A percentile compares a stretch with the other conserved stretches of the same genome.
These are phyloP conservation scores for Bos javanicus DNA, from an alignment of 2,113 vertebrate species.

Conservation along the genomic window DNA sequence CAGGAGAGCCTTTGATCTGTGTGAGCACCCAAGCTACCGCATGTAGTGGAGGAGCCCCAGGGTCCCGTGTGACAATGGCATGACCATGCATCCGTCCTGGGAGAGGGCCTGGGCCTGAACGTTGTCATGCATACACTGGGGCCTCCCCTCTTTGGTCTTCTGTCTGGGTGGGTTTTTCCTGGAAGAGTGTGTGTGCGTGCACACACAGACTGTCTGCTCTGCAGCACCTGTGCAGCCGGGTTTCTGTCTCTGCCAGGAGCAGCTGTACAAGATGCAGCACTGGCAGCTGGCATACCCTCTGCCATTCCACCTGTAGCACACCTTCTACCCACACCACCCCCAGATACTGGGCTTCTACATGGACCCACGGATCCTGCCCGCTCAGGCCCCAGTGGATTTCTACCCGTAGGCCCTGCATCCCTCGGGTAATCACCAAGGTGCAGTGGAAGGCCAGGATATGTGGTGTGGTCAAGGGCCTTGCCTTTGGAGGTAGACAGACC, in stretches of 20 bases:
- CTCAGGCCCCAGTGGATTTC: constrained; percentile 91
- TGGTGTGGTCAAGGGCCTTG: rapidly evolving
- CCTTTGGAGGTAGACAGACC: neutral
- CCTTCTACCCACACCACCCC: constrained; percentile 92
- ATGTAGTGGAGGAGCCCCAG: rapidly evolving
- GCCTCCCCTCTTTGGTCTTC: neutral
- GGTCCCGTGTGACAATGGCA: too few species aligned
- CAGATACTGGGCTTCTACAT: constrained; percentile 96
- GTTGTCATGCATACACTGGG: rapidly evolving
- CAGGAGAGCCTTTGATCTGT: rapidly evolving
- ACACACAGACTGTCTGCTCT: neutral
- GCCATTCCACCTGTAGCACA: constrained; percentile 68
- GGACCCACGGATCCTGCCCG: constrained; percentile 93
- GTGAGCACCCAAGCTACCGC: neutral
- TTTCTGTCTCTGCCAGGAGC: constrained; percentile 80
- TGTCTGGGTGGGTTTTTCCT: neutral
- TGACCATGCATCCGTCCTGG: too few species aligned
- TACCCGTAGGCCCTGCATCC: constrained; percentile 92
- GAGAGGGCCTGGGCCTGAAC: neutral
- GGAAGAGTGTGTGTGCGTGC: too few species aligned
- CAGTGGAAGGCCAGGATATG: rapidly evolving
- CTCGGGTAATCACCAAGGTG: constrained; percentile 80
- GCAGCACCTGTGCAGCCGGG: neutral
- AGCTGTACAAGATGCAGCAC: constrained; percentile 94
- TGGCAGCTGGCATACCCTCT: constrained; percentile 89